phyloP scores from a whole-genome alignment of 1,140 invertebrate species.

The Drosophila ficusphila region DNA sequence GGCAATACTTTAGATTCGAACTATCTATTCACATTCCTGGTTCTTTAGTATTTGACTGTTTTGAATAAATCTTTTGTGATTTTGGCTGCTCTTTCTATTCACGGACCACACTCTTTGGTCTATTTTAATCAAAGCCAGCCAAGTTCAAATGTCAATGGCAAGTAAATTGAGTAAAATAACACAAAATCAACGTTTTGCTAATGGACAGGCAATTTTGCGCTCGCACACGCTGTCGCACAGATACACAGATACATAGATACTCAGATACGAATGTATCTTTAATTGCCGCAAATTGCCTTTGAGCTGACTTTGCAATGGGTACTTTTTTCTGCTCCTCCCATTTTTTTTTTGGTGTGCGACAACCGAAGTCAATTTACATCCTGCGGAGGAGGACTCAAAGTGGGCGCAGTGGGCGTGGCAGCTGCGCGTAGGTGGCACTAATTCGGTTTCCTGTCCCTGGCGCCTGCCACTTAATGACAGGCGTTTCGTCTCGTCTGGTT shows the following conservation, averaged over 20 bases:
- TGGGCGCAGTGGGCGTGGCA: conserved; percentile 10
- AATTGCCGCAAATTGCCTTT: conserved; percentile 62
- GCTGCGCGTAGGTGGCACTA: conserved; percentile 44
- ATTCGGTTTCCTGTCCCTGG: conserved; percentile 50
- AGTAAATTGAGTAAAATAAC: conserved; percentile 61
- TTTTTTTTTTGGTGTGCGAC: not conserved
- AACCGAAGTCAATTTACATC: conserved; percentile 49
- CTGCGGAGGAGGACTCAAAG: conserved; percentile 28
- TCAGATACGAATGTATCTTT: conserved; percentile 58
- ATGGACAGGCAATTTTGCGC: conserved; percentile 66
- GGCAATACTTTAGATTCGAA: conserved; percentile 19
- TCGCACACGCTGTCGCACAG: conserved; percentile 6
- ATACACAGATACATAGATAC: conserved; percentile 3
- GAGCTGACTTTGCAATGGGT: conserved; percentile 35
- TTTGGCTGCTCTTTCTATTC: conserved; percentile 6
- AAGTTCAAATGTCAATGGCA: conserved; percentile 82
- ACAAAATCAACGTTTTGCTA: conserved; percentile 58
- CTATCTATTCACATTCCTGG: conserved; percentile 28
- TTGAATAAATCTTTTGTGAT: conserved; percentile 48
- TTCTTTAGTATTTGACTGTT: conserved; percentile 4
- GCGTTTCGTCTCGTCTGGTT: conserved; percentile 10
- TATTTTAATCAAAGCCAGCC: conserved; percentile 52
- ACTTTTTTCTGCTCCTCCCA: not conserved
- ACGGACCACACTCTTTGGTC: conserved; percentile 36
- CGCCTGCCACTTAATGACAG: conserved; percentile 51